Base-by-base conservation (phyloP, 2,797 vertebrate species). In the Catostomus latipinnis region DNA sequence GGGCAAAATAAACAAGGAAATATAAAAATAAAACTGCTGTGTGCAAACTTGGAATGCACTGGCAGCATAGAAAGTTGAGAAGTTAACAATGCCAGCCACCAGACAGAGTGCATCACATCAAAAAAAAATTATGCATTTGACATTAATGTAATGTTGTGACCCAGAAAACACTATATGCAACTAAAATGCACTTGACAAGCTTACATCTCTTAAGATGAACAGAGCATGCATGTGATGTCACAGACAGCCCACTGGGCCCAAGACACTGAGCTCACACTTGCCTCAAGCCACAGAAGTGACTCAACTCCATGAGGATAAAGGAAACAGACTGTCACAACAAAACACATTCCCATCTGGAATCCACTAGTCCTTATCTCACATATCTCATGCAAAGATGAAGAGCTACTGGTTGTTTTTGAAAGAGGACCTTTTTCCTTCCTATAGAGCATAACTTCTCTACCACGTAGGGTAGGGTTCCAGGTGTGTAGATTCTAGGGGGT, bases 221-320 rank as follows among this genome's bases (percentile, higher is more conserved):
- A 10, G 66, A 67, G 61, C 82, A 76, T 87, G 71, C 83, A 86
- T 86, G 87, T 16, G 81, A 74, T 56, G 53, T 87, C 74, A 85
- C 76, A 63, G 14, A 70, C 81, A 80, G 67, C 67, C 74, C 22
- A 45, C 60, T 1, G 68, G 82, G 77, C 49, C 34, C n/a, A 74
- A 67, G 54, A 67, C 49, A 46, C 43, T 79, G 85, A 83, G 62
- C 81, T 86, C 84, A 81, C 45, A 18, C 10, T 48, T 22, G 76
- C 76, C 78, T 63, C 70, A 5, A 81, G 76, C 70, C 14, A 46
- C 67, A 66, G 43, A 62, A 69, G 52, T 58, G 84, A 87, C 72
- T 87, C 82, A 84, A 85, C 78, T 56, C 77, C 74, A 80, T 74
- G 18, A 71, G 67, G 54, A 85, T 79, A 76, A 82, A 54, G 57